Percentiles rank a stretch among this genome's conserved stretches.
phyloP scores from a whole-genome alignment of 2,888 invertebrate species.

The Lordiphosa andalusiaca region DNA sequence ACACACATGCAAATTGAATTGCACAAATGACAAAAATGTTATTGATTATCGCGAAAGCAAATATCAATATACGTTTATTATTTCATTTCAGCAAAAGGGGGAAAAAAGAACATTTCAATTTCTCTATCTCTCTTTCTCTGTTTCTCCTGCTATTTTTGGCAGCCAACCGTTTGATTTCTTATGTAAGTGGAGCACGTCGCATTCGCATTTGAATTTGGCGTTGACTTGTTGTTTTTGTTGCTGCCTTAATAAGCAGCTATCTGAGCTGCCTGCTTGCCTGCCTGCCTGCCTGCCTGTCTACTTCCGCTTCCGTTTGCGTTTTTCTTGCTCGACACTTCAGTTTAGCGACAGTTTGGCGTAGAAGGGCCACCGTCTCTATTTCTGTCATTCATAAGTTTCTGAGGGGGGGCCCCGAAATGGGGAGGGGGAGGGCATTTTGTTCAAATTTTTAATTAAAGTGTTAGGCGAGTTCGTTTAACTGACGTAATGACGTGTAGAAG shows the following conservation, averaged over 20 bases:
- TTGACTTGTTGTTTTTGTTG: conserved; percentile 4
- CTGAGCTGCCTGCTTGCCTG: conserved; percentile 12
- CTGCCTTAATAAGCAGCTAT: conserved; percentile 50
- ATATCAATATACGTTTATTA: conserved; percentile 46
- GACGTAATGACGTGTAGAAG: too few species aligned
- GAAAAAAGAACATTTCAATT: conserved; percentile 50
- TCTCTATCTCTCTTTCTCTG: conserved; percentile 9
- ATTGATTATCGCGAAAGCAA: conserved; percentile 65
- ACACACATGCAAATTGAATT: conserved; percentile 20
- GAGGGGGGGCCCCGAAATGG: conserved; percentile 29
- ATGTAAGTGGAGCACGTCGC: conserved; percentile 58
- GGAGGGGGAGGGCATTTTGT: conserved; percentile 20
- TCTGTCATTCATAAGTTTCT: conserved; percentile 53
- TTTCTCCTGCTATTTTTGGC: conserved; percentile 54
- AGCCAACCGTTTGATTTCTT: conserved; percentile 49
- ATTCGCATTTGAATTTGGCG: conserved; percentile 6
- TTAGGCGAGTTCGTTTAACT: too few species aligned
- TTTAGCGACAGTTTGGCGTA: conserved; percentile 29
- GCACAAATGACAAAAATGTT: conserved; percentile 46
- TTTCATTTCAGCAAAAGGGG: conserved; percentile 48
- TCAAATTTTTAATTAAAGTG: too few species aligned
- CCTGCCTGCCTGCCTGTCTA: conserved; percentile 41
- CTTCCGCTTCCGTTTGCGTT: conserved; percentile 53
- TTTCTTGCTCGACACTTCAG: conserved; percentile 44
- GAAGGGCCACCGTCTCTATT: conserved; percentile 15